Conservation (phyloP, 2,113 vertebrate genomes). For the Helogale parvula region DNA sequence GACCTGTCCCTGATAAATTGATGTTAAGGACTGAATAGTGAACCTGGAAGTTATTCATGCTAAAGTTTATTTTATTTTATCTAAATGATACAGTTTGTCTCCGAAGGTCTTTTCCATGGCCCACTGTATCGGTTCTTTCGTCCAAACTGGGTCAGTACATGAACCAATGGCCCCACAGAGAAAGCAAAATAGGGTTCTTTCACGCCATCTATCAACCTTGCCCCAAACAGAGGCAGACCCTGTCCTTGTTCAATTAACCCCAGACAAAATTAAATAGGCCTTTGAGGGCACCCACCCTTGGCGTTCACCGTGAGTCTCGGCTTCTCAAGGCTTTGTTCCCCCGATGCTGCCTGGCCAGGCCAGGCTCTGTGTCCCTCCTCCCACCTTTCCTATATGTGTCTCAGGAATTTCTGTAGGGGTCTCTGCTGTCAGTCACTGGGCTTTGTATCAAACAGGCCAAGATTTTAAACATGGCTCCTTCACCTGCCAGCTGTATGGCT, state of each 20-base stretch:
- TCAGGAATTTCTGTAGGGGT: background rate
- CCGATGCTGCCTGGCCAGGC: background rate
- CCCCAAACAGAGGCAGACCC: background rate
- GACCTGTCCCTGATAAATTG: background rate
- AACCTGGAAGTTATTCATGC: background rate
- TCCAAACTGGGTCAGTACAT: background rate
- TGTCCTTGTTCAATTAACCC: background rate
- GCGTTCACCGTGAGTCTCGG: background rate
- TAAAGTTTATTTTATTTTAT: background rate
- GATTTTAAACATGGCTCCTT: background rate
- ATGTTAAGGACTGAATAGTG: background rate
- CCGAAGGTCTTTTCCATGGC: background rate
- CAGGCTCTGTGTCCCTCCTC: background rate
- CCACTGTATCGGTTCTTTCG: background rate
- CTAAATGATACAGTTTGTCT: background rate
- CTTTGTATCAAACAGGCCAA: background rate
- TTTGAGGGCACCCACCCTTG: background rate
- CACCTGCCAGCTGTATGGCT: background rate
- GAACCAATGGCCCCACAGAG: background rate
- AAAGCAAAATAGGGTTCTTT: background rate
- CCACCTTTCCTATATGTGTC: fast-evolving
- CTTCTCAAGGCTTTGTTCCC: background rate
- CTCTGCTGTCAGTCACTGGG: background rate
- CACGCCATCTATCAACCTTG: background rate
- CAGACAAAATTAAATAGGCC: background rate